Evolutionary conservation across 2,113 vertebrate species (phyloP).

Genomic region (Halichoerus grypus): DNA sequence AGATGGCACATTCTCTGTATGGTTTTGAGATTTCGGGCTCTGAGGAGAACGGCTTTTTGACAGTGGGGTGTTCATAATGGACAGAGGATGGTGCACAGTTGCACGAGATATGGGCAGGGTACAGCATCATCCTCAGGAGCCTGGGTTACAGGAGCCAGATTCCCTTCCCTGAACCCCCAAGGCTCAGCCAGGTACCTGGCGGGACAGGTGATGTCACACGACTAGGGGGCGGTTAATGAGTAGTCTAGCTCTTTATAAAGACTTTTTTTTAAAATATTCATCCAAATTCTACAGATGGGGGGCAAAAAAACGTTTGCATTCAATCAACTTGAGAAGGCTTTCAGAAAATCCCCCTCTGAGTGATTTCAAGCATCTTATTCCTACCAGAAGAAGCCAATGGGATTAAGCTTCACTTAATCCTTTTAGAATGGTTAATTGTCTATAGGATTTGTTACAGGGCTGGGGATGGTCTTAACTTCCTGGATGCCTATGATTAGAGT

Average conservation of each 20-base stretch:
- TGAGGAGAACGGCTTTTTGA: background rate
- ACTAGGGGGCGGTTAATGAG: background rate
- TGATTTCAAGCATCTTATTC: constrained; percentile 29
- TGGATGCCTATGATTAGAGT: background rate
- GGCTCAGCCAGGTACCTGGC: background rate
- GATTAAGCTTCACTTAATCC: background rate
- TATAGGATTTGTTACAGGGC: background rate
- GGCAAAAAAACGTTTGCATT: background rate
- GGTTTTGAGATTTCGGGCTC: background rate
- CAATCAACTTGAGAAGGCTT: background rate
- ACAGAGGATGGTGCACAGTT: background rate
- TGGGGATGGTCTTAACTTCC: background rate
- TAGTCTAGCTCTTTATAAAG: background rate
- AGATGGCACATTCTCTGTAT: background rate
- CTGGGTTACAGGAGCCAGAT: background rate
- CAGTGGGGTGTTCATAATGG: background rate
- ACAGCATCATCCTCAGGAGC: background rate
- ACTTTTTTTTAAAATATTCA: background rate
- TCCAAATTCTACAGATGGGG: background rate
- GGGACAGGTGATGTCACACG: background rate
- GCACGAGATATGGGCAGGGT: too few species aligned
- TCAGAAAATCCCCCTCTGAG: background rate
- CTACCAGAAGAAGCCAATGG: background rate
- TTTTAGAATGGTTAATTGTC: background rate
- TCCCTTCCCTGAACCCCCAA: background rate